These are phyloP conservation scores for Anguilla obscura DNA, from an alignment of 2,797 vertebrate genomes.

Conservation along the genomic window DNA sequence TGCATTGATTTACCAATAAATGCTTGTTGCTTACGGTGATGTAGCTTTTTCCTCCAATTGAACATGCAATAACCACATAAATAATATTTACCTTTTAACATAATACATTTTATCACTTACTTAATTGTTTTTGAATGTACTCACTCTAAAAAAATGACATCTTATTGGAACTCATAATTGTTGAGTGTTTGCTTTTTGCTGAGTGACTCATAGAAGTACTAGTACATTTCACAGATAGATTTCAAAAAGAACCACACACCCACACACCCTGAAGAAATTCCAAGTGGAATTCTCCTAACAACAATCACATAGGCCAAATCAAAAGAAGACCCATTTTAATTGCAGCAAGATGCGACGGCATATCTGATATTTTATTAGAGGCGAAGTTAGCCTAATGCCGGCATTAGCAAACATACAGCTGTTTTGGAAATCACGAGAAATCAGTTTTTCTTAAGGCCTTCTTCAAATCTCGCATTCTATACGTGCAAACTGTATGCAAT, in stretches of 20 bases:
- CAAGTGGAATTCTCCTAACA: background rate
- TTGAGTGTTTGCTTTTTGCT: background rate
- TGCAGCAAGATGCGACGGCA: background rate
- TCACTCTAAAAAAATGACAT: background rate
- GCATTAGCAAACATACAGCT: conserved; percentile 16
- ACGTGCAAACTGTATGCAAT: conserved; percentile 32
- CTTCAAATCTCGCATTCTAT: conserved; percentile 37
- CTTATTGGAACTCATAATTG: background rate
- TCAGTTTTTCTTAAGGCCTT: conserved; percentile 41
- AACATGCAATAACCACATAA: conserved; percentile 72
- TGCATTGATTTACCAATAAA: conserved; percentile 81
- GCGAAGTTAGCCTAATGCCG: background rate
- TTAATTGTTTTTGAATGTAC: conserved; percentile 25
- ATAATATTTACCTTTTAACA: conserved; percentile 61
- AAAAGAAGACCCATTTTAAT: background rate
- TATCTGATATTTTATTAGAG: conserved; percentile 9
- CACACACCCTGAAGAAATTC: background rate
- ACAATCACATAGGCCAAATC: background rate
- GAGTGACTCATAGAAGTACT: background rate
- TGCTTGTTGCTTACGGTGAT: conserved; percentile 73
- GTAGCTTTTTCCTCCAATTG: conserved; percentile 69
- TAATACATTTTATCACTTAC: conserved; percentile 26
- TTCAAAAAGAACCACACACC: background rate
- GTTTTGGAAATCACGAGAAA: conserved; percentile 43
- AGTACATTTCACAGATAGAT: background rate